A percentile compares a stretch with the other conserved stretches of the same genome.
phyloP scores from a whole-genome alignment of 2,113 vertebrate genomes.

The Thalassoma bifasciatum region DNA sequence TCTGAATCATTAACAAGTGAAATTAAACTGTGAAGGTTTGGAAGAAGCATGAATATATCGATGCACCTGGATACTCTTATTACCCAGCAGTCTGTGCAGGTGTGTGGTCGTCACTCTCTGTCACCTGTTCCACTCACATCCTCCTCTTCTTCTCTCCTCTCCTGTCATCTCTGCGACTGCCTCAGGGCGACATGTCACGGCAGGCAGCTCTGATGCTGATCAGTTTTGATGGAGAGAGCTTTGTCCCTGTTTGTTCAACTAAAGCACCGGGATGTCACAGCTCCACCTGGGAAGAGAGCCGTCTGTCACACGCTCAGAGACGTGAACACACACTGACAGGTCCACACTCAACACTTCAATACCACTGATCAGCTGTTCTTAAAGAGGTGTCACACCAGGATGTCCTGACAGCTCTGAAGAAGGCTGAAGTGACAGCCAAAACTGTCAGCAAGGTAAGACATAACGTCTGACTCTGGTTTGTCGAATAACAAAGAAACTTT shows the following conservation, averaged over 20 bases:
- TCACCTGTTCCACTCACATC: conserved; percentile 47
- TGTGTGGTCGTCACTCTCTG: conserved; percentile 15
- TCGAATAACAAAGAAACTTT: no score
- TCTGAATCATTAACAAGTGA: not conserved
- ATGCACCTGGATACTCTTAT: no score
- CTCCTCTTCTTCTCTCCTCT: conserved; percentile 21
- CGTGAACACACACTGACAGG: not conserved
- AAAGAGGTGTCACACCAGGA: no score
- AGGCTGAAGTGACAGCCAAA: no score
- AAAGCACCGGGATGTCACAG: conserved; percentile 50
- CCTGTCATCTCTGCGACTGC: conserved; percentile 60
- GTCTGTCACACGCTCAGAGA: not conserved
- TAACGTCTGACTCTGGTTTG: no score
- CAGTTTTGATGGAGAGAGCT: conserved; percentile 62
- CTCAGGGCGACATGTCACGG: conserved; percentile 70
- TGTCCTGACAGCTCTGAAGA: no score
- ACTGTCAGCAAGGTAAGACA: no score
- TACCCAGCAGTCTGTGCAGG: not conserved
- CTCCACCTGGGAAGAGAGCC: conserved; percentile 46
- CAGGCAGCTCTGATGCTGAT: conserved; percentile 66
- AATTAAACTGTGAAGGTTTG: not conserved
- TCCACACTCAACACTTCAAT: not conserved
- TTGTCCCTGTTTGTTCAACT: conserved; percentile 78
- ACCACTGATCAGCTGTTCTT: no score
- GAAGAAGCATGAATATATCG: not conserved